Base-by-base conservation (phyloP, 2,113 vertebrate genomes). In the Oreochromis spilurus region DNA sequence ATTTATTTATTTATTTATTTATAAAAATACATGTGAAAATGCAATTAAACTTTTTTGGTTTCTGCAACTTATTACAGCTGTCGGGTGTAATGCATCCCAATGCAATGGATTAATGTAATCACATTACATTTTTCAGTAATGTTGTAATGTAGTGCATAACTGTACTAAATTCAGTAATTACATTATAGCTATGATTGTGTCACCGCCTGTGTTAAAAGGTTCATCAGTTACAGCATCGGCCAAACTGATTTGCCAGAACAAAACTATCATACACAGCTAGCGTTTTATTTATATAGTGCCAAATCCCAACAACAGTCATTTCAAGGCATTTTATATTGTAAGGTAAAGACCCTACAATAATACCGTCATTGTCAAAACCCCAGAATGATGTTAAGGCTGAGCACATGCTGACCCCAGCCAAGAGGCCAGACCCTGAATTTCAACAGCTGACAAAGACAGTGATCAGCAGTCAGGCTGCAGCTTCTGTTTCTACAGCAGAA, bases 391-490 rank as follows among this genome's bases (percentile, higher is more conserved):
- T 67, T 21, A 67, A 67, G 40, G 19, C 11, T 67, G 62, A 67
- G 62, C 34, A 38, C 62, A 38, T 67, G 11, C 62, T 38, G 34
- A 67, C 19, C 62, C 62, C 62, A 67, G 62, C 11, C 19, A 38
- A 67, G 1, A 36, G 34, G 6, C 19, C 19, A 0, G 60, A 38
- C 10, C 34, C 19, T 0, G 0, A 0, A 38, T 38, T 65, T 65
- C 19, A 65, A 21, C 60, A 65, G 34, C 10, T 38, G 10, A 67
- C 62, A 67, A 67, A 67, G 62, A 38, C 3, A 1, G 34, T 8
- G 60, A 67, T 21, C 34, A 38, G 60, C 60, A 67, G 62, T 67
- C 19, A 40, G 62, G 62, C 55, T 29, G 55, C 55, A 57, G 54
- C 60, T 38, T 65, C 60, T n/a, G 11, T 67, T 67, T 38, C 62